Evolutionary conservation across 2,113 vertebrate species (phyloP).

Genomic region (Macaca mulatta): DNA sequence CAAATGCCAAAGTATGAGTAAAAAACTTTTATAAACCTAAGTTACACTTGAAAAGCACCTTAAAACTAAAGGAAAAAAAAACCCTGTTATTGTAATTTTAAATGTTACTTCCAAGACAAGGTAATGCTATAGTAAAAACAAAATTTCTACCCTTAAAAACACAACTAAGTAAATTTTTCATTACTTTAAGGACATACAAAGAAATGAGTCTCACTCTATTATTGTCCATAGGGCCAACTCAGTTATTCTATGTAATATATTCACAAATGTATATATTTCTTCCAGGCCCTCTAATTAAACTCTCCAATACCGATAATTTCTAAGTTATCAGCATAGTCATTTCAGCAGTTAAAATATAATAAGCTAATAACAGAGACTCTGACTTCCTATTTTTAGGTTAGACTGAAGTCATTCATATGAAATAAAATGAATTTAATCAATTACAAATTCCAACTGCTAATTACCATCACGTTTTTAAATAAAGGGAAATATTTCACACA

Average conservation of each 20-base stretch:
- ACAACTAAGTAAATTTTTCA: neutral
- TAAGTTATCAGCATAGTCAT: neutral
- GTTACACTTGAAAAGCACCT: conserved; percentile 20
- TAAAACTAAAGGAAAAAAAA: neutral
- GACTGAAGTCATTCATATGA: neutral
- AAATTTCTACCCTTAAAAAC: neutral
- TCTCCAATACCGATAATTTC: neutral
- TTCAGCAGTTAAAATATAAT: neutral
- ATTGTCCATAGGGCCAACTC: neutral
- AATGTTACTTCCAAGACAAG: conserved; percentile 39
- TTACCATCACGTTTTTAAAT: neutral
- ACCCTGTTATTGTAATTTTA: neutral
- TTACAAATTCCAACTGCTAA: neutral
- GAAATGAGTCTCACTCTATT: neutral
- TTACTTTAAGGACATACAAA: conserved; percentile 3
- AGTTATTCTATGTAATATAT: neutral
- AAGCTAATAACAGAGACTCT: neutral
- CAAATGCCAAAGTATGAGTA: conserved; percentile 51
- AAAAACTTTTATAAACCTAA: conserved; percentile 53
- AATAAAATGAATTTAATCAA: conserved; percentile 27
- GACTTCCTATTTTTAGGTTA: neutral
- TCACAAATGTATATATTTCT: neutral
- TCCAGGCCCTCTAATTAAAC: neutral
- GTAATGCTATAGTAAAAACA: neutral
- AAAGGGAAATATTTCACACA: neutral